Evolutionary conservation across 2,797 vertebrate species (phyloP).

Genomic region (Amblyraja radiata): DNA sequence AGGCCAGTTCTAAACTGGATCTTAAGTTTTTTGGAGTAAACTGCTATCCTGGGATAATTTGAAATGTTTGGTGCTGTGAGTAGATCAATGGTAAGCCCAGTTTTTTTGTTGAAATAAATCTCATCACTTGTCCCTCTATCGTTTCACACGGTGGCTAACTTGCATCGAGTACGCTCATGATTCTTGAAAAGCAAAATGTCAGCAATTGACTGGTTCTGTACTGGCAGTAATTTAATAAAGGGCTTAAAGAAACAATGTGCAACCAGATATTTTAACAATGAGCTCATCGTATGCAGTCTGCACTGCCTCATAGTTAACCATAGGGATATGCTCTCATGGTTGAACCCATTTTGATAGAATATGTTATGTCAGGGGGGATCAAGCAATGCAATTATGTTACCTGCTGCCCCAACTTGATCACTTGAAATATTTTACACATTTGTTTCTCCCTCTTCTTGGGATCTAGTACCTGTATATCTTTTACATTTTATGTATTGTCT

Average conservation of each 20-base stretch:
- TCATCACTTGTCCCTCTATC: neutral
- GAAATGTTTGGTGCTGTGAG: neutral
- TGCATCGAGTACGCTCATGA: neutral
- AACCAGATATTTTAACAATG: neutral
- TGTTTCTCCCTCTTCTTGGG: neutral
- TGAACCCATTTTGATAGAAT: neutral
- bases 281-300: neutral
- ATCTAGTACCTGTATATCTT: neutral
- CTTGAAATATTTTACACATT: neutral
- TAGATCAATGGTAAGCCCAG: neutral
- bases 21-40: neutral
- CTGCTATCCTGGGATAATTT: neutral
- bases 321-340: neutral
- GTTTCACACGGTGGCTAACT: neutral
- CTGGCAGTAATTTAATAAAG: neutral
- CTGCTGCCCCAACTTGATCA: neutral
- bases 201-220: neutral
- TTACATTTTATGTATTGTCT: neutral
- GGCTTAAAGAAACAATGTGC: neutral
- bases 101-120: neutral
- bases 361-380: neutral
- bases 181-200: neutral
- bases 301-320: neutral
- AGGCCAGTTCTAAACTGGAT: neutral
- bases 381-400: neutral